Conservation (phyloP, 2,797 vertebrate species). For the Thaleichthys pacificus region DNA sequence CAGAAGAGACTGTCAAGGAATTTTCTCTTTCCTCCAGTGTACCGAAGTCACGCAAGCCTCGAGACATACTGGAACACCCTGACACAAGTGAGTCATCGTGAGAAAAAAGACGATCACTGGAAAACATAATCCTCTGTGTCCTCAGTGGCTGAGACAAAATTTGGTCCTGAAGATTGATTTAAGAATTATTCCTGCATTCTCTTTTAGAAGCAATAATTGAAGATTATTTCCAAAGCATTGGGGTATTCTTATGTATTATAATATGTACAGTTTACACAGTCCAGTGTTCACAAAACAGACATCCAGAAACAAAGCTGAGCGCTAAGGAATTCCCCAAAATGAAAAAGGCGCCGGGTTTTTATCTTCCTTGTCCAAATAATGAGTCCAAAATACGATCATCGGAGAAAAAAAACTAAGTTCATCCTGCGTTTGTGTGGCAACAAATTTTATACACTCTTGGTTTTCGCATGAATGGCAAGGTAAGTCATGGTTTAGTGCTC, state of each 20-base stretch:
- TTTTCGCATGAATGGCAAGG: constrained; percentile 70
- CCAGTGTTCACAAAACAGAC: too few relatives aligned
- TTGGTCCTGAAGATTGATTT: not conserved
- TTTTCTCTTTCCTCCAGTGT: constrained; percentile 41
- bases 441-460: constrained; percentile 57
- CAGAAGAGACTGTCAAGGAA: constrained; percentile 42
- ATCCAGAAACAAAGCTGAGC: too few relatives aligned
- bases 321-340: not conserved
- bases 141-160: not conserved
- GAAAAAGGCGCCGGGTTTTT: not conserved
- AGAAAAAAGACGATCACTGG: not conserved
- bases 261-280: too few relatives aligned
- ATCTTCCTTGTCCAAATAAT: not conserved
- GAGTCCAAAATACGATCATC: constrained; percentile 24
- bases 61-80: constrained; percentile 6
- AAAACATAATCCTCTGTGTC: not conserved
- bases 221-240: too few relatives aligned
- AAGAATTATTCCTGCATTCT: not conserved
- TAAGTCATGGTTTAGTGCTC: constrained; percentile 68
- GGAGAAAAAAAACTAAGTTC: constrained; percentile 12
- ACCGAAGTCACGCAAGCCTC: constrained; percentile 30
- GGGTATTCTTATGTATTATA: too few relatives aligned
- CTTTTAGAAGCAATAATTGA: too few relatives aligned
- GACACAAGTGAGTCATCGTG: not conserved
- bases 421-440: constrained; percentile 38